Percentiles rank a stretch among this genome's conserved stretches.
phyloP scores from a whole-genome alignment of 2,113 vertebrate genomes.

The Tauraco erythrolophus region DNA sequence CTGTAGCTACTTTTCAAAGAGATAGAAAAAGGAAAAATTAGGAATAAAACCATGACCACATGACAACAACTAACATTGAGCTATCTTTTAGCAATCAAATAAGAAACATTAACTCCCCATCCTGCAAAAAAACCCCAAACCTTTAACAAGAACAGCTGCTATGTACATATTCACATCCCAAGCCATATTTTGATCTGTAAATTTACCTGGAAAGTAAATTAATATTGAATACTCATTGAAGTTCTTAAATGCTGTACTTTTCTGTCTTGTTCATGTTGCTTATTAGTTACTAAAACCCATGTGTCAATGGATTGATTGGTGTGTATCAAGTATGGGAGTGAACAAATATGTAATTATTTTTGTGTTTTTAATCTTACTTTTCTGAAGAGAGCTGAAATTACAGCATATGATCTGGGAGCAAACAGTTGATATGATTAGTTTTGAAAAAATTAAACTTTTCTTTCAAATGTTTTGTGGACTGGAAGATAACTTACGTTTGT shows the following conservation, averaged over 20 bases:
- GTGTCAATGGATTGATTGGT: neutral
- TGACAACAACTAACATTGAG: neutral
- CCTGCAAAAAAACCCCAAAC: rapidly evolving
- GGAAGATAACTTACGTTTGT: neutral
- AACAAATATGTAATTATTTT: neutral
- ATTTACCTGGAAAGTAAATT: neutral
- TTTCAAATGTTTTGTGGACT: neutral
- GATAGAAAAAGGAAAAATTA: neutral
- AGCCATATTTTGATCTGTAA: neutral
- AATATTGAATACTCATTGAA: neutral
- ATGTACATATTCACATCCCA: neutral
- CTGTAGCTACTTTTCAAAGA: neutral
- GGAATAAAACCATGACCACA: neutral
- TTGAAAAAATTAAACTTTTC: neutral
- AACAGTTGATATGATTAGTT: neutral
- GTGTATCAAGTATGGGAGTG: neutral
- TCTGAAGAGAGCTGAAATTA: neutral
- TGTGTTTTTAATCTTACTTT: neutral
- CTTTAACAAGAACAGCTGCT: neutral
- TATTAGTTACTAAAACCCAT: neutral
- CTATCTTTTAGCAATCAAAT: neutral
- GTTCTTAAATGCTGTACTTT: neutral
- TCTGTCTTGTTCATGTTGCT: neutral
- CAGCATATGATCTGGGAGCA: neutral
- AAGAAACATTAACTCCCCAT: neutral